Evolutionary conservation across 2,888 invertebrate genomes (phyloP), one percentile per base, ranked within the genome.

Genomic region (Brachyopa scutellaris): DNA sequence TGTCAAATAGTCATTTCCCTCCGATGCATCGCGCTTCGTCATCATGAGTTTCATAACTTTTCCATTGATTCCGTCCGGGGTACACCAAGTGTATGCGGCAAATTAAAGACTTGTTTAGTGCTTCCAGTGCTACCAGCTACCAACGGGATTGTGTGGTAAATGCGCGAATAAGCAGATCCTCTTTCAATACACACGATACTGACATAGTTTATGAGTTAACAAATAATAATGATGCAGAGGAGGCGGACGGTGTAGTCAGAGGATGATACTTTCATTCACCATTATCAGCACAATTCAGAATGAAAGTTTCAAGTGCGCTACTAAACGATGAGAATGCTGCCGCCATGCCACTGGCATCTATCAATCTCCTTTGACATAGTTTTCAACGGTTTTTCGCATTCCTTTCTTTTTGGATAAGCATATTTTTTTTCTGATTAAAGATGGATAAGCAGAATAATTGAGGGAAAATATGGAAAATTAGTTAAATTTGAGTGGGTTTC

Each of bases 341-440:
- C 80, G n/a, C n/a, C n/a, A n/a, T n/a, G n/a, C n/a, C n/a, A n/a
- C n/a, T n/a, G 51, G 21, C 67, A 62, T 64, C 70, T 76, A 82
- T 82, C 80, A 82, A 82, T 82, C 76, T 70, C 80, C 64, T 82
- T 66, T 82, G 76, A 76, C 80, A 82, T 47, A 82, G 70, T 82
- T 82, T 76, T 67, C 33, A 8, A 67, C 13, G 9, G 29, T 3
- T 7, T 51, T n/a, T 29, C 13, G 4, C 13, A 11, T 62, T 21
- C 31, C 55, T 49, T 17, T 36, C 8, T 26, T 40, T 40, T 31
- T 21, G 23, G 19, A 19, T 13, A 40, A 47, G 69, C 40, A 49
- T 38, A 13, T 59, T 31, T 15, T 47, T 45, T 69, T 47, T 19
- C 11, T 9, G 19, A 42, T 59, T 42, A 40, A 29, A 29, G n/a